Base-by-base conservation (phyloP, 2,888 invertebrate genomes). In the Didymodactylos carnosus region DNA sequence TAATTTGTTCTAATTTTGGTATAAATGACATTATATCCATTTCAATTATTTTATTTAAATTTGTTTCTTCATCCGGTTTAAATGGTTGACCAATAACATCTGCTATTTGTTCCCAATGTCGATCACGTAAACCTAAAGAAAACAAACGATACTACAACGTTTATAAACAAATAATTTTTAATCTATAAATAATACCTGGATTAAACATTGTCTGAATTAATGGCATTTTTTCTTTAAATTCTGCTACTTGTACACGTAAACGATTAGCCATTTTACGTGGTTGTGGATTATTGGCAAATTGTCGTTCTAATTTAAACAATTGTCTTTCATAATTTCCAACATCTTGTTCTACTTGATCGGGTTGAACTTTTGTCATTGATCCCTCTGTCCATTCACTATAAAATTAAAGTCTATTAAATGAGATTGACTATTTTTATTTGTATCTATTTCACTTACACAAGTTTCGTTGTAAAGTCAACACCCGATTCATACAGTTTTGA, bases 61-160 rank as follows among this genome's bases (percentile, higher is more conserved):
- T 90, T 77, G 91, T 85, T 0, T 89, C 88, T 23, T 85, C 84
- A 75, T 92, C 91, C 0, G 92, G 89, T 76, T 89, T 87, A 53
- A 95, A 90, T 0, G 92, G 91, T 82, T 92, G 93, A 0, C 94
- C 94, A 78, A 94, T 91, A 76, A 94, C 90, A 80, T 94, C 94
- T 0, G 94, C 93, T 8, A 95, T 89, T 84, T 89, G 89, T 80
- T 92, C 92, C 94, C 94, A 94, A 82, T 94, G 94, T 51, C 83
- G 80, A 27, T 83, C 82, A 46, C 83, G 77, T 73, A 95, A 88
- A 72, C 93, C n/a, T n/a, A n/a, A n/a, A n/a, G n/a, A n/a, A n/a
- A n/a, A n/a, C n/a, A n/a, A n/a, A n/a, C n/a, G n/a, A n/a, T n/a
- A n/a, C n/a, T n/a, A n/a, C n/a, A n/a, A n/a, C n/a, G n/a, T n/a